Base-by-base conservation (phyloP, 2,888 invertebrate genomes). In the Microctonus aethiopoides region DNA sequence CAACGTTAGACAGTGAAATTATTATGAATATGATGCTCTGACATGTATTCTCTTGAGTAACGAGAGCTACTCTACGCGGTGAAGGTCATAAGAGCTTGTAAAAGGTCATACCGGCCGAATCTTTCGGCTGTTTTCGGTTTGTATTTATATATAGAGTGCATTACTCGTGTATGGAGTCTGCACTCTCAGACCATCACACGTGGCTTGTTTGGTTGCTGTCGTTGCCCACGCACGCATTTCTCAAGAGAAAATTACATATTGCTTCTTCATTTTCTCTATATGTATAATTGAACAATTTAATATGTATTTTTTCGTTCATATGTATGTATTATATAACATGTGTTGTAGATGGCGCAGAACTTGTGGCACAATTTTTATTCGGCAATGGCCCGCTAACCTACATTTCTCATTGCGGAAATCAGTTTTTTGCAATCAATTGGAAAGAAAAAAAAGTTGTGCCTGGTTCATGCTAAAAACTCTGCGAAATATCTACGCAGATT, bases 21-120 rank as follows among this genome's bases (percentile, higher is more conserved):
- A 16, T 46, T 20, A 46, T 0, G 16, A 46, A 16, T 16, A 3
- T 46, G 26, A 65, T 16, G 34, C 39, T 36, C 36, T 54, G 39
- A 41, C 22, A 26, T 41, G 46, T 62, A 24, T 29, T 51, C 46
- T 46, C 46, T 46, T 20, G 46, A 46, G 46, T 16, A 16, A 46
- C 16, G 46, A 46, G 46, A 46, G 16, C 29, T 29, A 46, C 46
- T 62, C 46, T 62, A 29, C 46, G 46, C 26, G 16, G 16, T 79
- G 81, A 82, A 83, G 82, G 82, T 83, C 82, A 81, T 77, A 72
- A 76, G 77, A 64, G 74, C 75, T 74, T 74, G 74, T 69, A 74
- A 76, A 78, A 82, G 81, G 81, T 82, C 82, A 81, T 74, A 77
- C 76, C 73, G 75, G 75, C 73, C 63, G 65, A 72, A 70, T 70